phyloP scores from a whole-genome alignment of 2,113 vertebrate species.

The Jaculus jaculus region DNA sequence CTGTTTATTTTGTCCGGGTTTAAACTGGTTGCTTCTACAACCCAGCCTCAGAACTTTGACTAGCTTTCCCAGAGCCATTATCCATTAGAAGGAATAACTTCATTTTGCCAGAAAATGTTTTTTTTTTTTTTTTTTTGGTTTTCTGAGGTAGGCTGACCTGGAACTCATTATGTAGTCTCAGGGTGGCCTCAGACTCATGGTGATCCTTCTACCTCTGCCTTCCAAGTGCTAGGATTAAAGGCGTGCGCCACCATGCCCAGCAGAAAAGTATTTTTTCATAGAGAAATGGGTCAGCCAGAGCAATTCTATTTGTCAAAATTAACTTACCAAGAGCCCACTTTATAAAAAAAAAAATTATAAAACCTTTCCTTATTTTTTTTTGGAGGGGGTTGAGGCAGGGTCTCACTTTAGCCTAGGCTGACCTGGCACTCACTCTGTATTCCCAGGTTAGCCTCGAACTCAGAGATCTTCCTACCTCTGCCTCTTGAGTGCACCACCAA shows the following conservation, averaged over 20 bases:
- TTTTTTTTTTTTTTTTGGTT: neutral
- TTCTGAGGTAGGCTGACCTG: too few relatives aligned
- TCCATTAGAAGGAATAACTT: neutral
- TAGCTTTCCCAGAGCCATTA: neutral
- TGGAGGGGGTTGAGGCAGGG: neutral
- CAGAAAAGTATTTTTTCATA: neutral
- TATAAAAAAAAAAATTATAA: neutral
- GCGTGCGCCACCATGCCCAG: too few relatives aligned
- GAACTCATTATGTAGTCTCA: too few relatives aligned
- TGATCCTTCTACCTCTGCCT: too few relatives aligned
- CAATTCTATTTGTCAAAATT: constrained; percentile 11
- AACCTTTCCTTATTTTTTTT: neutral
- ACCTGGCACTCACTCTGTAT: neutral
- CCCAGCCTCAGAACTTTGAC: neutral
- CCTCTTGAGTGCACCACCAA: too few relatives aligned
- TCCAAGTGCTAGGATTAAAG: too few relatives aligned
- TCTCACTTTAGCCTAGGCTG: too few relatives aligned
- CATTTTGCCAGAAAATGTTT: neutral
- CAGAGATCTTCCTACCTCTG: too few relatives aligned
- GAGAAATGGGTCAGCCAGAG: neutral
- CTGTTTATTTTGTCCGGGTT: neutral
- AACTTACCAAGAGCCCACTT: neutral
- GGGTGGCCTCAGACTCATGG: too few relatives aligned
- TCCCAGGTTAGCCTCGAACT: neutral
- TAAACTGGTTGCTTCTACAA: neutral